These are phyloP conservation scores for Carcinoscorpius rotundicauda DNA, from an alignment of 1,140 invertebrate species.

Conservation along the genomic window DNA sequence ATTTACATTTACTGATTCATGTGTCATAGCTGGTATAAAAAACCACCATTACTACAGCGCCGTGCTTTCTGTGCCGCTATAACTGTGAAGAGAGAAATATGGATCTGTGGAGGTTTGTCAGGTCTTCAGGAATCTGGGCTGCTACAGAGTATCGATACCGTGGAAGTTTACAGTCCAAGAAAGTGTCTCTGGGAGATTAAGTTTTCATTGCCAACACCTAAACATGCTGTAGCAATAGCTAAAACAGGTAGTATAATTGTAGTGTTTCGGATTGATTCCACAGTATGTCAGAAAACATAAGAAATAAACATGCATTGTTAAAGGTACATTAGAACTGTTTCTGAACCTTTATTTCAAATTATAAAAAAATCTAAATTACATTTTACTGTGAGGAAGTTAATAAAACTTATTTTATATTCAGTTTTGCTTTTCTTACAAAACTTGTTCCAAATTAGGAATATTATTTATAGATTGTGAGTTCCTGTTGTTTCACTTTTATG, in stretches of 20 bases:
- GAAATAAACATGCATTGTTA: too few species aligned
- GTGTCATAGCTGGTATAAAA: constrained; percentile 9
- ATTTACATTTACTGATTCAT: not conserved
- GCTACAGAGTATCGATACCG: constrained; percentile 7
- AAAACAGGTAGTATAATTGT: constrained; percentile 8
- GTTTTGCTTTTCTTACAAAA: too few species aligned
- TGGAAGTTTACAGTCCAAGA: constrained; percentile 12
- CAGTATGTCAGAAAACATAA: too few species aligned
- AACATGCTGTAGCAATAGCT: constrained; percentile 6
- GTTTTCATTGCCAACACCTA: constrained; percentile 6
- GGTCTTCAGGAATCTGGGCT: constrained; percentile 6
- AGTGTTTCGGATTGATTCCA: too few species aligned
- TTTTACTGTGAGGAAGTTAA: too few species aligned
- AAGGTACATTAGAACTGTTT: too few species aligned
- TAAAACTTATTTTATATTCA: too few species aligned
- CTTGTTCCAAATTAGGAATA: too few species aligned
- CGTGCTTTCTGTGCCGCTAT: constrained; percentile 7
- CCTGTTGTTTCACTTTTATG: too few species aligned
- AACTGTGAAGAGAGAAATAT: constrained; percentile 11
- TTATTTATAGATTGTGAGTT: too few species aligned
- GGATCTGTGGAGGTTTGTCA: constrained; percentile 14
- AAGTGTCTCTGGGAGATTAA: constrained; percentile 10
- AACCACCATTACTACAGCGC: constrained; percentile 5
- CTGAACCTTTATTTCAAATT: too few species aligned
- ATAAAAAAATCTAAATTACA: too few species aligned